Conservation (phyloP, 2,113 vertebrate genomes). For the Cathartes aura region DNA sequence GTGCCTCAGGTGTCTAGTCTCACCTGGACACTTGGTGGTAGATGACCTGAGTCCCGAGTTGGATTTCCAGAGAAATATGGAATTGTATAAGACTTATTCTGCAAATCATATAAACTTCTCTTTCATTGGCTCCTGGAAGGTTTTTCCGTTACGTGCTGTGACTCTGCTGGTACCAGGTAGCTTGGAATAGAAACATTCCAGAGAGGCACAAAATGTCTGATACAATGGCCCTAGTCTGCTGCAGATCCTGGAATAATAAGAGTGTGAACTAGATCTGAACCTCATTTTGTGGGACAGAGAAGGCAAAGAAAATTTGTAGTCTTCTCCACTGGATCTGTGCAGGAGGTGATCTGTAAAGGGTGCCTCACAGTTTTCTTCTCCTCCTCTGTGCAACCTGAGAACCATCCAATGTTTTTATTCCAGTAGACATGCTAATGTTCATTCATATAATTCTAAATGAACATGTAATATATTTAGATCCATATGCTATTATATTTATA, state of each 20-base stretch:
- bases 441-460: not conserved
- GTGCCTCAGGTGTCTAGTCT: not conserved
- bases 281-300: not conserved
- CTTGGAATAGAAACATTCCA: not conserved
- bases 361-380: not conserved
- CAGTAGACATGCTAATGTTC: not conserved
- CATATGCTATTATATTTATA: not conserved
- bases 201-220: not conserved
- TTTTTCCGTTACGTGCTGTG: not conserved
- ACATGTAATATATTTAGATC: not conserved
- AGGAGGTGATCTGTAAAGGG: not conserved
- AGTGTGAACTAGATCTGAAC: not conserved
- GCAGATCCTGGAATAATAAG: not conserved
- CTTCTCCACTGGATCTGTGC: not conserved
- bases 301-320: not conserved
- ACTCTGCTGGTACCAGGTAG: not conserved
- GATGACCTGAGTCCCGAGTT: not conserved
- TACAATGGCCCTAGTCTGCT: not conserved
- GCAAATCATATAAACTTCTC: not conserved
- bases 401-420: not conserved
- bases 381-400: not conserved
- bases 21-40: not conserved
- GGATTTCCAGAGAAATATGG: not conserved
- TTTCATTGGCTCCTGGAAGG: not conserved
- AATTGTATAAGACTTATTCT: not conserved